A percentile compares a stretch with the other conserved stretches of the same genome.
These are phyloP conservation scores for Zaprionus tsacasi DNA, from an alignment of 1,140 invertebrate genomes.

Conservation along the genomic window DNA sequence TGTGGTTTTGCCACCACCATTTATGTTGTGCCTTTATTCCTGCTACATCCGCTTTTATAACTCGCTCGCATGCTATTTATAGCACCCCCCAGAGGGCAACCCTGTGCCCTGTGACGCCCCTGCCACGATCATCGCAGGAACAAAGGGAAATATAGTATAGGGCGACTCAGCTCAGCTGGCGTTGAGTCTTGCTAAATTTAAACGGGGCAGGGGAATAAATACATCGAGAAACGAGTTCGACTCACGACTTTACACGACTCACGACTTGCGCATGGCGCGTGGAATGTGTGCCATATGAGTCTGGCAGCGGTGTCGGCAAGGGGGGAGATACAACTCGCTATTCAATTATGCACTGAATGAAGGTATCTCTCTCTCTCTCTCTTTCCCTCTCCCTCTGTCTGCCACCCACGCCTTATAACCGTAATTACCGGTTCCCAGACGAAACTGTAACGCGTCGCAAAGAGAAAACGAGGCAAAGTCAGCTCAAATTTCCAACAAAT, in stretches of 20 bases:
- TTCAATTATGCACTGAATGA: slow-evolving; percentile 37
- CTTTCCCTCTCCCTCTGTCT: neutral
- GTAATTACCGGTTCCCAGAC: slow-evolving; percentile 46
- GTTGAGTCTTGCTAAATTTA: slow-evolving; percentile 48
- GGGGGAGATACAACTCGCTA: slow-evolving; percentile 3
- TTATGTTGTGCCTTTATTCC: slow-evolving; percentile 30
- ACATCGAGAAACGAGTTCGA: slow-evolving; percentile 8
- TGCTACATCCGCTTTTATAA: slow-evolving; percentile 56
- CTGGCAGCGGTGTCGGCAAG: neutral
- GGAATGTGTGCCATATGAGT: slow-evolving; percentile 35
- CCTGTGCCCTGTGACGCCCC: slow-evolving; percentile 16
- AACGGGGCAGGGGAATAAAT: slow-evolving; percentile 24
- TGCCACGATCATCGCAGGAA: slow-evolving; percentile 28
- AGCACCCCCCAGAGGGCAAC: slow-evolving; percentile 49
- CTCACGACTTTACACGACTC: neutral
- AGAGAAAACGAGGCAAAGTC: neutral
- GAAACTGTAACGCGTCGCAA: slow-evolving; percentile 39
- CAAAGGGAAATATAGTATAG: slow-evolving; percentile 13
- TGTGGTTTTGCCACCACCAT: slow-evolving; percentile 6
- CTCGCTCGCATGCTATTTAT: slow-evolving; percentile 56
- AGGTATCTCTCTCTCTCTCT: neutral
- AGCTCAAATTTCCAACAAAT: slow-evolving; percentile 48
- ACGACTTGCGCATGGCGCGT: slow-evolving; percentile 34
- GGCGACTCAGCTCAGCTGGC: slow-evolving; percentile 1
- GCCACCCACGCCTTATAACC: slow-evolving; percentile 8